phyloP scores from a whole-genome alignment of 2,888 invertebrate genomes.

The Tanytarsus gracilentus region DNA sequence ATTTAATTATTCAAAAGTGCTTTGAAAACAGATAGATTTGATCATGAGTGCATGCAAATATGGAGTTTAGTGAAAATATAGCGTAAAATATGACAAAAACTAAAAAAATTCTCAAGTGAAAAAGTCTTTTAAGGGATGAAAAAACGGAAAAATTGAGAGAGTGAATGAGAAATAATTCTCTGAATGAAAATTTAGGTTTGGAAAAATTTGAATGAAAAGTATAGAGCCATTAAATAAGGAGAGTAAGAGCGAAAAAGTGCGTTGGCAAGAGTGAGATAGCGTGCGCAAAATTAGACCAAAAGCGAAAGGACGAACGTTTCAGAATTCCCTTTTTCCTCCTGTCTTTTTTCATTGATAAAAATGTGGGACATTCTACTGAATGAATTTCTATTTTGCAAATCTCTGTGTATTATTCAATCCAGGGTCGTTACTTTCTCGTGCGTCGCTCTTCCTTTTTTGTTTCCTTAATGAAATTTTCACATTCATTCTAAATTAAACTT shows the following conservation, averaged over 20 bases:
- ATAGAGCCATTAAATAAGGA: background rate
- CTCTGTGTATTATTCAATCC: too few species aligned
- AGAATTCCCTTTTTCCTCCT: background rate
- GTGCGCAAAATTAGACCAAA: conserved; percentile 18
- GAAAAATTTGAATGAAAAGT: conserved; percentile 19
- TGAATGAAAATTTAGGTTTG: conserved; percentile 25
- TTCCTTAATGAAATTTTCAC: background rate
- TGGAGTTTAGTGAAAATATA: too few species aligned
- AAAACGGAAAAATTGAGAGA: background rate
- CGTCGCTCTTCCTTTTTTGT: too few species aligned
- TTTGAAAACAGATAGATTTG: too few species aligned
- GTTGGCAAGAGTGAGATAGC: background rate
- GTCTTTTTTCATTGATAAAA: conserved; percentile 16
- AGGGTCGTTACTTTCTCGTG: too few species aligned
- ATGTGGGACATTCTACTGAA: conserved; percentile 20
- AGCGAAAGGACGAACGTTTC: conserved; percentile 13
- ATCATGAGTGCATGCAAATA: too few species aligned
- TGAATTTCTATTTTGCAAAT: too few species aligned
- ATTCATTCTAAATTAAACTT: conserved; percentile 25
- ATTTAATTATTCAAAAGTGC: background rate
- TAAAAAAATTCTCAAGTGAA: background rate
- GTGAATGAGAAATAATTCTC: background rate
- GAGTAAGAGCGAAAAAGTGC: background rate
- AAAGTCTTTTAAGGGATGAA: background rate
- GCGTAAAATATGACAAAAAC: background rate